phyloP scores from a whole-genome alignment of 2,797 vertebrate species.

The Chloroceryle amazona region DNA sequence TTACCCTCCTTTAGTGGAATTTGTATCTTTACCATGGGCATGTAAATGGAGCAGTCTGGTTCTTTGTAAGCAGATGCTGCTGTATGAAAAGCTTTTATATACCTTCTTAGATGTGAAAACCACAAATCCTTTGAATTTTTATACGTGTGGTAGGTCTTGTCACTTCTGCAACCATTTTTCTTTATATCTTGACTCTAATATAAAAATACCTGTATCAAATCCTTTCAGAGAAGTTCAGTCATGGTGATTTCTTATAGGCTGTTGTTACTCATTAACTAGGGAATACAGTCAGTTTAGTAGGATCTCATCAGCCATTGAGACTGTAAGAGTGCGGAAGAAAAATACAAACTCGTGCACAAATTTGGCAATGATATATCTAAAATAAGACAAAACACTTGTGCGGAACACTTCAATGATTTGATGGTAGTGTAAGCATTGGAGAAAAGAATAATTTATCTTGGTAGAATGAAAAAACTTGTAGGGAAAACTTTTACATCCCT shows the following conservation, averaged over 20 bases:
- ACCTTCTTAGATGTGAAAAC: not conserved
- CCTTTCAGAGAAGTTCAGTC: not conserved
- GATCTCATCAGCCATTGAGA: not conserved
- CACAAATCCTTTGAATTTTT: not conserved
- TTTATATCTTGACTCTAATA: not conserved
- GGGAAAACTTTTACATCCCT: not conserved
- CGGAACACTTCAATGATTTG: not conserved
- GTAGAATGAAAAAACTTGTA: not conserved
- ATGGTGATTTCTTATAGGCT: not conserved
- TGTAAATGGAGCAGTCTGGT: not conserved
- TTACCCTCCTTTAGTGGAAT: not conserved
- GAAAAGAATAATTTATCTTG: not conserved
- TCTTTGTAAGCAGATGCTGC: not conserved
- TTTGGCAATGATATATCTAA: not conserved
- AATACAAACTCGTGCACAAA: not conserved
- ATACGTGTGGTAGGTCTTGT: not conserved
- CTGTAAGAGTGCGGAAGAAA: not conserved
- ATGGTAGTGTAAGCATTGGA: not conserved
- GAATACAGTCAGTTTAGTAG: not conserved
- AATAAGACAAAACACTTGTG: not conserved
- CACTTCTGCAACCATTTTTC: not conserved
- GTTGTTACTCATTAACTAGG: not conserved
- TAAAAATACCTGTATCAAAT: not conserved
- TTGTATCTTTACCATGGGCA: not conserved
- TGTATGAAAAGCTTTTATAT: not conserved